Evolutionary conservation across 2,113 vertebrate species (phyloP).

Genomic region (Cyanoramphus novaezelandiae): DNA sequence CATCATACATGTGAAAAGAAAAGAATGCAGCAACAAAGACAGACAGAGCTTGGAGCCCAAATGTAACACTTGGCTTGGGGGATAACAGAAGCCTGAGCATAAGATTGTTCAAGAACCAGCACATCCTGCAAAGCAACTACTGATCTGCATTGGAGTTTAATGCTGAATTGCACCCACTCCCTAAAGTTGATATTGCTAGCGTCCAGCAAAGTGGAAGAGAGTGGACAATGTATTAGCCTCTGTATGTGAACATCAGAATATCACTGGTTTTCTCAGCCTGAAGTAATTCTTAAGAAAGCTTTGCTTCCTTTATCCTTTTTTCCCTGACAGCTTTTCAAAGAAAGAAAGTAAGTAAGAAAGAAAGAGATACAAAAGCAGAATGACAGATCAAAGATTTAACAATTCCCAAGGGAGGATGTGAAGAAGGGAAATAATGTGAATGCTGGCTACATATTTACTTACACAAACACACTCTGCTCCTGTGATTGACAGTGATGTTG

Average conservation of each 20-base stretch:
- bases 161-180: not conserved
- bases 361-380: not conserved
- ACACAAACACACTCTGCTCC: constrained; percentile 38
- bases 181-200: not conserved
- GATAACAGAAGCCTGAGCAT: not conserved
- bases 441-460: not conserved
- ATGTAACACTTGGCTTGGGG: not conserved
- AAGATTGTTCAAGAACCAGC: not conserved
- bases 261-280: not conserved
- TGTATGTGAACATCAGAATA: not conserved
- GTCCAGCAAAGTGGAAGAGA: not conserved
- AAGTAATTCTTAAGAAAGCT: not conserved
- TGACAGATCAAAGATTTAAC: not conserved
- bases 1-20: fast-evolving
- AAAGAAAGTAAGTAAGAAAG: not conserved
- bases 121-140: not conserved
- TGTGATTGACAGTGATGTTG: constrained; percentile 65
- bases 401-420: not conserved
- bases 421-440: not conserved
- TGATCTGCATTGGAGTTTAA: not conserved
- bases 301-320: not conserved
- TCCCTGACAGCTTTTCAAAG: not conserved
- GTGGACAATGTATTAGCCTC: not conserved
- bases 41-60: not conserved
- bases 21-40: not conserved